A percentile compares a stretch with the other conserved stretches of the same genome.
Conservation (phyloP, 2,888 invertebrate genomes). For the Mactromeris polynyma region DNA sequence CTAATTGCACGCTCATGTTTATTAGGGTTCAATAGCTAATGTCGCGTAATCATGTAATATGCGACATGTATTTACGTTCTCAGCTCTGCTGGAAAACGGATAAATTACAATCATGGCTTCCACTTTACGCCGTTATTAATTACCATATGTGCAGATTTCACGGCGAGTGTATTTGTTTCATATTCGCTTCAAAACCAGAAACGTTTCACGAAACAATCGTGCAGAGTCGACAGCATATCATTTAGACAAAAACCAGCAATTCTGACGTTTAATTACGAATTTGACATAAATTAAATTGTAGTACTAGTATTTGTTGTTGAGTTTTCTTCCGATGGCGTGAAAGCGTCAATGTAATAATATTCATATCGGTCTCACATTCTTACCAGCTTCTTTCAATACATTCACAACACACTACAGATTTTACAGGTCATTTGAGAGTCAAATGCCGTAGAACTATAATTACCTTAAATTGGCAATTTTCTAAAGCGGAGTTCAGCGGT, state of each 20-base stretch:
- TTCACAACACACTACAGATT: slow-evolving; percentile 47
- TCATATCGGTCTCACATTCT: slow-evolving; percentile 32
- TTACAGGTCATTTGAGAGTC: slow-evolving; percentile 62
- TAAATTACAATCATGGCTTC: not conserved
- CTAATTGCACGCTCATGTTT: too few species aligned
- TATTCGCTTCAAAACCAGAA: not conserved
- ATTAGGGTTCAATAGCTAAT: too few species aligned
- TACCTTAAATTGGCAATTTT: slow-evolving; percentile 64
- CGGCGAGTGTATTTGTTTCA: not conserved
- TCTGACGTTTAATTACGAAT: slow-evolving; percentile 45
- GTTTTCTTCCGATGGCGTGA: slow-evolving; percentile 30
- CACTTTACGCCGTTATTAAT: not conserved
- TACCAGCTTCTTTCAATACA: slow-evolving; percentile 32
- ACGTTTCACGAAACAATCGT: not conserved
- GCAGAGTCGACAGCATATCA: not conserved
- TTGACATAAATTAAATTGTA: slow-evolving; percentile 35
- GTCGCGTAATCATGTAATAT: too few species aligned
- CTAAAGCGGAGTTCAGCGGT: slow-evolving; percentile 56
- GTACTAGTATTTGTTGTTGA: slow-evolving; percentile 1
- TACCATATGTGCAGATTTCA: slow-evolving; percentile 2
- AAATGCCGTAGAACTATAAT: slow-evolving; percentile 61
- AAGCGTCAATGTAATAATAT: slow-evolving; percentile 34
- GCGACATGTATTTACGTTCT: too few species aligned
- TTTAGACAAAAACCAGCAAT: not conserved
- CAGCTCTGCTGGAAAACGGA: not conserved